These are phyloP conservation scores for Acleris emargana DNA, from an alignment of 2,888 invertebrate species.

Conservation along the genomic window DNA sequence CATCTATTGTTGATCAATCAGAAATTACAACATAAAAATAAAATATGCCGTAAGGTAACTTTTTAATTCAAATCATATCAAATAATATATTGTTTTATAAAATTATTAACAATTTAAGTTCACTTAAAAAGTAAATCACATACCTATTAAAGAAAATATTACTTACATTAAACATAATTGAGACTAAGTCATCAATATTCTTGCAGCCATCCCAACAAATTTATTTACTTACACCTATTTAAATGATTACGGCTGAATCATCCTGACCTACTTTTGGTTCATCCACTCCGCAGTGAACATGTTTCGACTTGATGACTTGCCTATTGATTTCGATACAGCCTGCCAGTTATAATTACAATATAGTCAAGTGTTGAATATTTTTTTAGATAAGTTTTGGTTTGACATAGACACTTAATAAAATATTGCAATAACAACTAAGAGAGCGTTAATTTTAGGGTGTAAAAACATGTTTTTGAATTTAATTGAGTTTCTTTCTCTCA, in stretches of 20 bases:
- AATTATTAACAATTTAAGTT: no score
- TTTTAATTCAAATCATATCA: no score
- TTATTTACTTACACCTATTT: slow-evolving; percentile 24
- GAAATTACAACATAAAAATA: not conserved
- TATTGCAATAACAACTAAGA: no score
- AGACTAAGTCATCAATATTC: not conserved
- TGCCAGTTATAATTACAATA: not conserved
- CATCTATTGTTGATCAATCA: slow-evolving; percentile 48
- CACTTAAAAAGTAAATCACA: not conserved
- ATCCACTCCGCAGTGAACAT: slow-evolving; percentile 30
- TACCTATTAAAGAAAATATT: not conserved
- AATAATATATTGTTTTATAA: no score
- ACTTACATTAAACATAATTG: not conserved
- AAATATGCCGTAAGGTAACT: not conserved
- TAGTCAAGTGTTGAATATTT: not conserved
- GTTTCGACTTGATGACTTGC: slow-evolving; percentile 30
- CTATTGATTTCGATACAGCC: slow-evolving; percentile 20
- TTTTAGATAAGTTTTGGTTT: no score
- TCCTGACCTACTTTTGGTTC: slow-evolving; percentile 55
- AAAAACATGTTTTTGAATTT: no score
- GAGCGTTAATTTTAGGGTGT: no score
- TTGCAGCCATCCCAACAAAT: slow-evolving; percentile 6
- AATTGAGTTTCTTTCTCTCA: no score
- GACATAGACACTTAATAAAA: no score
- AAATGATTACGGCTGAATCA: slow-evolving; percentile 49